phyloP scores from a whole-genome alignment of 2,888 invertebrate genomes.

The Eulithis prunata region DNA sequence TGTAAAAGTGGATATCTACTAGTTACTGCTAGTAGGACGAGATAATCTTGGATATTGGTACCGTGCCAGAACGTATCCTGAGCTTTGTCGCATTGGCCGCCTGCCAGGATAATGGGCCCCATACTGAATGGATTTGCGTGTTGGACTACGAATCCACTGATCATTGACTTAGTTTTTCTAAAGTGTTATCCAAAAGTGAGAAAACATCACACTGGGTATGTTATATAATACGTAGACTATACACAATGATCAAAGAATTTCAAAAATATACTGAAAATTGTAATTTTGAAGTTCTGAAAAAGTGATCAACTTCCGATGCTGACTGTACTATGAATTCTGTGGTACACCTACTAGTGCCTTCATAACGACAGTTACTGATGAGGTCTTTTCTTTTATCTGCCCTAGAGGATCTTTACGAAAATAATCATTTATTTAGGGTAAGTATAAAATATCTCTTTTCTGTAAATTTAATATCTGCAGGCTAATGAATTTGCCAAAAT shows the following conservation, averaged over 20 bases:
- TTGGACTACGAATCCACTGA: slow-evolving; percentile 49
- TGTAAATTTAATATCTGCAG: slow-evolving; percentile 10
- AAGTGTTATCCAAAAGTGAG: too few relatives aligned
- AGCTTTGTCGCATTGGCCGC: slow-evolving; percentile 62
- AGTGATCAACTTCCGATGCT: too few relatives aligned
- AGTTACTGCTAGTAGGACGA: slow-evolving; percentile 49
- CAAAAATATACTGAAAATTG: too few relatives aligned
- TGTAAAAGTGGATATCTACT: slow-evolving; percentile 1
- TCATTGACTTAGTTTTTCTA: slow-evolving; percentile 43
- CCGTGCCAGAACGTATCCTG: slow-evolving; percentile 68
- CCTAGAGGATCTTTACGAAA: neutral
- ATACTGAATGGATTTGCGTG: slow-evolving; percentile 59
- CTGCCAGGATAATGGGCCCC: slow-evolving; percentile 67
- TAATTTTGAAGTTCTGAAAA: too few relatives aligned
- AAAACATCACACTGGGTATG: too few relatives aligned
- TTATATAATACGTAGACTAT: too few relatives aligned
- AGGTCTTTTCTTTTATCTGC: slow-evolving; percentile 1
- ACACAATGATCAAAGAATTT: too few relatives aligned
- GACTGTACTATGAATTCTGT: too few relatives aligned
- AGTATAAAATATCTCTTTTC: slow-evolving; percentile 3
- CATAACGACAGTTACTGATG: neutral
- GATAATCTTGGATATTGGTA: slow-evolving; percentile 68
- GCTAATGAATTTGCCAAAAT: slow-evolving; percentile 29
- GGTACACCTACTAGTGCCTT: too few relatives aligned
- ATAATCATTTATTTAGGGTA: slow-evolving; percentile 2